Percentiles rank a stretch among this genome's conserved stretches.
Evolutionary conservation across 2,888 invertebrate genomes (phyloP).

Genomic region (Dascillus cervinus): DNA sequence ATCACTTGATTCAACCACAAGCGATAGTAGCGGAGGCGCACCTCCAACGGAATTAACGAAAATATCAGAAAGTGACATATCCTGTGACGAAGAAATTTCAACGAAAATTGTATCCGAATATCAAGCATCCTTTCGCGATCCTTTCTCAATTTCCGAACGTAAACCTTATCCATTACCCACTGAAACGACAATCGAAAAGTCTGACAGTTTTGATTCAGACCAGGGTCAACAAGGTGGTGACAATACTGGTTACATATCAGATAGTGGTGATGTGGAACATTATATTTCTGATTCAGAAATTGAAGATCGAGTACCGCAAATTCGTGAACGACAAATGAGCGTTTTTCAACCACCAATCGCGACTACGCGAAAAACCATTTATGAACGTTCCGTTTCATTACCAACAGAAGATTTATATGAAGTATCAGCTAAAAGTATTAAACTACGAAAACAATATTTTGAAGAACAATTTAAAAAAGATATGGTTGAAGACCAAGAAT

Average conservation of each 20-base stretch:
- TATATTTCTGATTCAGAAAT: conserved; percentile 42
- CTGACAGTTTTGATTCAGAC: conserved; percentile 41
- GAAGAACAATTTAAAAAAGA: conserved; percentile 55
- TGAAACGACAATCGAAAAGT: conserved; percentile 20
- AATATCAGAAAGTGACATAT: conserved; percentile 16
- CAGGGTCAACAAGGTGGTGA: conserved; percentile 31
- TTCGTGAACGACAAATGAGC: conserved; percentile 41
- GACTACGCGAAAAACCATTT: conserved; percentile 36
- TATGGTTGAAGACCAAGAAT: conserved; percentile 47
- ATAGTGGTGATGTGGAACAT: conserved; percentile 40
- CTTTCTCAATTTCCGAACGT: conserved; percentile 16
- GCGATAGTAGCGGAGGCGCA: conserved; percentile 16
- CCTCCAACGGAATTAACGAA: conserved; percentile 18
- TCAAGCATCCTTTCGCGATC: conserved; percentile 36
- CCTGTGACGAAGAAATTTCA: conserved; percentile 4
- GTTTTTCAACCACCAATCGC: conserved; percentile 35
- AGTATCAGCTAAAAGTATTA: conserved; percentile 48
- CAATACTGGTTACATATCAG: conserved; percentile 40
- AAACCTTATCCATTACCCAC: conserved; percentile 6
- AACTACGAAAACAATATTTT: conserved; percentile 50
- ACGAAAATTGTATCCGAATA: conserved; percentile 33
- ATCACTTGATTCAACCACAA: conserved; percentile 22
- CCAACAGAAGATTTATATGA: conserved; percentile 46
- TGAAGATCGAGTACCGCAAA: conserved; percentile 41
- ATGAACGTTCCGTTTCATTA: conserved; percentile 44